Evolutionary conservation across 2,113 vertebrate genomes (phyloP).

Genomic region (Marmota monax): DNA sequence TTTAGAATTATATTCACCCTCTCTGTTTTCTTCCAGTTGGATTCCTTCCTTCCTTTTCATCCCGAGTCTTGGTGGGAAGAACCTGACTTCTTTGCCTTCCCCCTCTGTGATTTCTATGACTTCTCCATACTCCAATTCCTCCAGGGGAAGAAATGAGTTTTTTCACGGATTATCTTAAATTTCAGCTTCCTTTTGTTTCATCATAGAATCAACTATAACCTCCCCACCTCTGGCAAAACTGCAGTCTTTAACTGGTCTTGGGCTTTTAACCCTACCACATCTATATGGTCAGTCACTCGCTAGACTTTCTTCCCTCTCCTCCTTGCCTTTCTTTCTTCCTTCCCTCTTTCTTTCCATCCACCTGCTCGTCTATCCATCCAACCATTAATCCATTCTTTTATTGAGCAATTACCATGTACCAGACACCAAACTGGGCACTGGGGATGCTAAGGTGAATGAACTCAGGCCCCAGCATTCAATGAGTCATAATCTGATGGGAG

Average conservation of each 20-base stretch:
- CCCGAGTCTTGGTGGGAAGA: not conserved
- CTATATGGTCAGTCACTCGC: not conserved
- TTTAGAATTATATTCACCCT: not conserved
- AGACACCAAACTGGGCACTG: not conserved
- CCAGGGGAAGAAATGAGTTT: not conserved
- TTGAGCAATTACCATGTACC: not conserved
- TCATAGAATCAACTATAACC: not conserved
- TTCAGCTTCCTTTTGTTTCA: constrained; percentile 26
- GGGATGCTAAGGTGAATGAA: not conserved
- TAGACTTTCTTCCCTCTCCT: not conserved
- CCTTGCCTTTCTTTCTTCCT: not conserved
- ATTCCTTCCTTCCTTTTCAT: not conserved
- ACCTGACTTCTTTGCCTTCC: not conserved
- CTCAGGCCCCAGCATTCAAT: not conserved
- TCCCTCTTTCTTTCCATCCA: not conserved
- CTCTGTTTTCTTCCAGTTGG: not conserved
- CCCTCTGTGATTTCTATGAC: not conserved
- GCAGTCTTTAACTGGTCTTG: not conserved
- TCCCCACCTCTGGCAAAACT: not conserved
- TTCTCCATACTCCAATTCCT: not conserved
- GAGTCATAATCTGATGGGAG: not conserved
- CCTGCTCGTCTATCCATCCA: not conserved
- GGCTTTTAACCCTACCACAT: not conserved
- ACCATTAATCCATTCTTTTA: not conserved
- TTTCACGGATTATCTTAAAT: not conserved